Conservation (phyloP, 2,888 invertebrate species). For the Fabriciana adippe region DNA sequence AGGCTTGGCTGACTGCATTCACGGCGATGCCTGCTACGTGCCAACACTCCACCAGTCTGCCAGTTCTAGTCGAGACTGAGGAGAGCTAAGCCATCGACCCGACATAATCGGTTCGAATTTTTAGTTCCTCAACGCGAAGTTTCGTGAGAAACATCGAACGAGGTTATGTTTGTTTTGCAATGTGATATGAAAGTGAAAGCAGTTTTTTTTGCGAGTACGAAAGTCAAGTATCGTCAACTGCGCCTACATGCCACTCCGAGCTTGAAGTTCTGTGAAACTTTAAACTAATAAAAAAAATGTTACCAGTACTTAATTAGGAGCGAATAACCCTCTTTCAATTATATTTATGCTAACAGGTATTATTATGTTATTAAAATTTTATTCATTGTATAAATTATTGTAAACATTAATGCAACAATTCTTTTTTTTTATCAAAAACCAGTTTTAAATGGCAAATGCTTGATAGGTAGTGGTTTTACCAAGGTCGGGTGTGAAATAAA, state of each 20-base stretch:
- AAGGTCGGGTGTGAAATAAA: conserved; percentile 23
- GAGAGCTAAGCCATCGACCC: conserved; percentile 63
- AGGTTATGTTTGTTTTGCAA: conserved; percentile 71
- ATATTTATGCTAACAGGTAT: too few relatives aligned
- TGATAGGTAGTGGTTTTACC: conserved; percentile 16
- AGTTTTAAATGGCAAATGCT: conserved; percentile 25
- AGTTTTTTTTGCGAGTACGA: conserved; percentile 64
- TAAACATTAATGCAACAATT: neutral
- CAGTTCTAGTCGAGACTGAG: conserved; percentile 84
- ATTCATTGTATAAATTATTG: conserved; percentile 8
- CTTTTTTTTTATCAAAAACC: conserved; percentile 24
- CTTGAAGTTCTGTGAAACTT: conserved; percentile 34
- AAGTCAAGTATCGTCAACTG: conserved; percentile 54
- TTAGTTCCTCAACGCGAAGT: conserved; percentile 44
- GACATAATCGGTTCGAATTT: conserved; percentile 47
- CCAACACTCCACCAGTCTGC: conserved; percentile 78
- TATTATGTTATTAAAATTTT: neutral
- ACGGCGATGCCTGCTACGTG: conserved; percentile 72
- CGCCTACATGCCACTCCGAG: conserved; percentile 39
- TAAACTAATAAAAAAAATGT: conserved; percentile 30
- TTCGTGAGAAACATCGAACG: conserved; percentile 52
- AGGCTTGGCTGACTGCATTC: conserved; percentile 84
- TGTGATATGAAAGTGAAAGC: conserved; percentile 74
- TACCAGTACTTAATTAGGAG: neutral
- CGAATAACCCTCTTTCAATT: neutral